phyloP scores from a whole-genome alignment of 92 coral and sea anemone genomes.

The Pocillopora grandis region DNA sequence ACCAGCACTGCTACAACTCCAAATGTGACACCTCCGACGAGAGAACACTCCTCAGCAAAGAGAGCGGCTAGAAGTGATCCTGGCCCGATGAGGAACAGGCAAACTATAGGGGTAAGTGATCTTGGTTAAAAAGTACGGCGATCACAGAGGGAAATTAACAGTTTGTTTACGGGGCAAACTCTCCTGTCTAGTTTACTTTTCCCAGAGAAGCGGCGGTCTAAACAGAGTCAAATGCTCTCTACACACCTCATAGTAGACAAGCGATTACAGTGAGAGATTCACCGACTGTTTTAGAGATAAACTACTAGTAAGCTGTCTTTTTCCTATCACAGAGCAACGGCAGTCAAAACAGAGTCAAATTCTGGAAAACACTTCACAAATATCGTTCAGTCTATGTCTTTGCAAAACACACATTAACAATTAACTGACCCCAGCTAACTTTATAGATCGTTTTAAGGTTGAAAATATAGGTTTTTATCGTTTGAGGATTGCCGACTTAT shows the following conservation, averaged over 20 bases:
- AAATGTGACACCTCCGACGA: neutral
- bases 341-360: no score
- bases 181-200: no score
- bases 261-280: no score
- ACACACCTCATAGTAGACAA: no score
- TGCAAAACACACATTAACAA: no score
- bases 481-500: neutral
- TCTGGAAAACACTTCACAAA: neutral
- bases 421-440: no score
- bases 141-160: neutral
- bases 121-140: neutral
- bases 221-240: no score
- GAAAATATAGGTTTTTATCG: neutral
- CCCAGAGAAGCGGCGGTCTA: no score
- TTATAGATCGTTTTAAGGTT: neutral
- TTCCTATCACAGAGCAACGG: no score
- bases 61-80: slow-evolving; percentile 5
- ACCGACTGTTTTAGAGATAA: no score
- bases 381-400: no score
- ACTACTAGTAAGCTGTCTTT: no score
- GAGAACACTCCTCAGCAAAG: neutral
- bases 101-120: neutral
- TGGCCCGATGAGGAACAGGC: slow-evolving; percentile 6
- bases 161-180: neutral
- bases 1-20: neutral